Evolutionary conservation across 2,797 vertebrate species (phyloP).

Genomic region (Momotus momota): DNA sequence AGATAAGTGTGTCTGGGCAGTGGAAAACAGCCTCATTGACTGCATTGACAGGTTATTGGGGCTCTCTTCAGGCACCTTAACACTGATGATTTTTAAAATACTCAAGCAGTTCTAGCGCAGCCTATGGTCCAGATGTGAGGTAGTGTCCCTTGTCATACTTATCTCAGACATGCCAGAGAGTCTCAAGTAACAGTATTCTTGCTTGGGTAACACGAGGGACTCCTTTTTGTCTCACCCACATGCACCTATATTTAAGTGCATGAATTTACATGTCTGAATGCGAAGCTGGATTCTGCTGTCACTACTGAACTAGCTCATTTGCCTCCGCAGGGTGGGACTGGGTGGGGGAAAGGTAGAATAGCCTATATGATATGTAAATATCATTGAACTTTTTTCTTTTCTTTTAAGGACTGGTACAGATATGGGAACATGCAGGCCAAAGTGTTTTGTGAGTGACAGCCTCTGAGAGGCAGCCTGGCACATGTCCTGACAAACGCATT

Average conservation of each 20-base stretch:
- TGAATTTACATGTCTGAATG: background rate
- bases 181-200: background rate
- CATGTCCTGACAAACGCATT: constrained; percentile 30
- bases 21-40: background rate
- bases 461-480: background rate
- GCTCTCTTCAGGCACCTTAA: background rate
- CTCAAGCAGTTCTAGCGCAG: background rate
- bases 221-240: background rate
- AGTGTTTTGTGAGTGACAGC: background rate
- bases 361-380: background rate
- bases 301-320: background rate
- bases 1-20: background rate
- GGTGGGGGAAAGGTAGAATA: background rate
- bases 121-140: background rate
- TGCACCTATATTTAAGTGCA: background rate
- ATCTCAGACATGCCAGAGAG: background rate
- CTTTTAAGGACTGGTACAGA: background rate
- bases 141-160: background rate
- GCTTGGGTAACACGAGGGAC: background rate
- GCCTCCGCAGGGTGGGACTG: background rate
- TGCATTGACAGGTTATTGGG: background rate
- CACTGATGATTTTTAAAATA: background rate
- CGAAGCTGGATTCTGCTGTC: background rate
- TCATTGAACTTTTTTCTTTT: background rate
- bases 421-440: background rate